Percentiles rank a stretch among this genome's conserved stretches.
These are phyloP conservation scores for Mustelus asterias DNA, from an alignment of 2,113 vertebrate genomes.

Conservation along the genomic window DNA sequence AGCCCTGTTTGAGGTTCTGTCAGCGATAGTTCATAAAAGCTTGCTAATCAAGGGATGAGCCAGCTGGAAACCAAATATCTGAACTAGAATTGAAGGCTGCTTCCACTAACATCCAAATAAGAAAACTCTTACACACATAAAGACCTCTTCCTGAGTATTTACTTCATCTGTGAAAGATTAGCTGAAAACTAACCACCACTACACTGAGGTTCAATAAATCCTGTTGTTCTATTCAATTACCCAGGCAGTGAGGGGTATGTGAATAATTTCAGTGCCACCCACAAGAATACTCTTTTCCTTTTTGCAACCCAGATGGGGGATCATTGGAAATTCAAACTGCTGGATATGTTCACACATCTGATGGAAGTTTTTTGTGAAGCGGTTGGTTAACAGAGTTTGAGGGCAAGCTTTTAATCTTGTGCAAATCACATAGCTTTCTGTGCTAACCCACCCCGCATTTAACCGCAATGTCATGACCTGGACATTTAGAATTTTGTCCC, in stretches of 20 bases:
- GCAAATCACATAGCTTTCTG: not conserved
- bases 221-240: not conserved
- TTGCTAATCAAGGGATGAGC: not conserved
- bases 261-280: constrained; percentile 15
- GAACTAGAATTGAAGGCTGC: not conserved
- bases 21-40: not conserved
- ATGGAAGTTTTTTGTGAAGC: not conserved
- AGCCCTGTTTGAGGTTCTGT: not conserved
- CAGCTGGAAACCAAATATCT: not conserved
- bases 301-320: not conserved
- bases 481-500: not conserved
- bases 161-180: constrained; percentile 32
- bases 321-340: constrained; percentile 1
- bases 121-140: not conserved
- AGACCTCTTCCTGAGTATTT: not conserved
- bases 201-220: constrained; percentile 14
- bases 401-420: not conserved
- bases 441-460: not conserved
- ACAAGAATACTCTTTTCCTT: not conserved
- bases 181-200: not conserved
- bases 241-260: not conserved
- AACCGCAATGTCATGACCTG: not conserved
- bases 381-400: not conserved
- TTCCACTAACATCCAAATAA: not conserved
- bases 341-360: not conserved